A percentile compares a stretch with the other conserved stretches of the same genome.
These are phyloP conservation scores for Acronicta psi DNA, from an alignment of 2,888 invertebrate genomes.

Conservation along the genomic window DNA sequence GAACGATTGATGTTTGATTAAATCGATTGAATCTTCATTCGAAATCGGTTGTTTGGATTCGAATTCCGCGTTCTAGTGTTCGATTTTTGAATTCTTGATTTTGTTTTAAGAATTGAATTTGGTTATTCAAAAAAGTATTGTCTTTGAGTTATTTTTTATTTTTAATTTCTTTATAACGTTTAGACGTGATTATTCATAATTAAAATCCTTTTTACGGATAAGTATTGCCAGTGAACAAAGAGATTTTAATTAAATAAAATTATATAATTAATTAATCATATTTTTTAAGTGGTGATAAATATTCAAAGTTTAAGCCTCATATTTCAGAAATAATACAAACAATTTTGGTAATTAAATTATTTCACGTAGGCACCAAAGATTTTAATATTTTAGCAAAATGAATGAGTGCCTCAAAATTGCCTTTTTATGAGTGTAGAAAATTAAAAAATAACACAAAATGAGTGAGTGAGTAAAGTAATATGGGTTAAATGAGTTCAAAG, in stretches of 20 bases:
- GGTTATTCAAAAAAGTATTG: too few relatives aligned
- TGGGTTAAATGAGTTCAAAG: conserved; percentile 44
- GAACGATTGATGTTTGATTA: conserved; percentile 26
- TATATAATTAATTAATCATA: not conserved
- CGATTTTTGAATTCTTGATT: conserved; percentile 1
- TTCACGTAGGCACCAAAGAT: not conserved
- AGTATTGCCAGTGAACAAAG: not conserved
- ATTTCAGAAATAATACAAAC: not conserved
- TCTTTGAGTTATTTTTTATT: not conserved
- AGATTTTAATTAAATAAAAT: not conserved
- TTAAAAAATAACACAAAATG: conserved; percentile 1
- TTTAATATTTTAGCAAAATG: conserved; percentile 6
- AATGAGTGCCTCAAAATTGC: not conserved
- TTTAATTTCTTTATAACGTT: not conserved
- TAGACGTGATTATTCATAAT: too few relatives aligned
- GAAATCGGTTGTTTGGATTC: conserved; percentile 23
- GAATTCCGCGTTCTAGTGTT: conserved; percentile 6
- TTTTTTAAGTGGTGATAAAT: not conserved
- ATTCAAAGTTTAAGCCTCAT: not conserved
- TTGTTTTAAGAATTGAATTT: not conserved
- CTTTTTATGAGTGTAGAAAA: conserved; percentile 2
- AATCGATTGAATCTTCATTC: conserved; percentile 21
- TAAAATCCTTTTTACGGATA: too few relatives aligned
- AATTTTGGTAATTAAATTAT: not conserved
- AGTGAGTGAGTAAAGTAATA: conserved; percentile 31